A percentile compares a stretch with the other conserved stretches of the same genome.
Conservation (phyloP, 2,113 vertebrate species). For the Thomomys bottae region DNA sequence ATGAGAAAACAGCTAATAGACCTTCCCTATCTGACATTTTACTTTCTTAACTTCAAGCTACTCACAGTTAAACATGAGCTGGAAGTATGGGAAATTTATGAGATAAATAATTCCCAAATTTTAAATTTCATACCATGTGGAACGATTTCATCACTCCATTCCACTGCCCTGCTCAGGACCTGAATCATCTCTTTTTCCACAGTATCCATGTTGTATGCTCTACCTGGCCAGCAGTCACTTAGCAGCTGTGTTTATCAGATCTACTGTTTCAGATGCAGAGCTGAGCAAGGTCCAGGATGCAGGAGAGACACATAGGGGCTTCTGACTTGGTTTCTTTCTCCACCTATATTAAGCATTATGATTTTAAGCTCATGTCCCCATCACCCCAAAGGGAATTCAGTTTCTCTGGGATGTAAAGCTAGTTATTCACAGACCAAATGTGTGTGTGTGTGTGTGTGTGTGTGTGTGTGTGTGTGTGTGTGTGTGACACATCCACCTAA, state of each 20-base stretch:
- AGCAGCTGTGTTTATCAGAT: not conserved
- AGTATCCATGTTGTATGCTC: not conserved
- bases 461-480: not conserved
- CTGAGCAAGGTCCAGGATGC: fast-evolving
- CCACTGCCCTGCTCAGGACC: too few species aligned
- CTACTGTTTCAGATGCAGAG: not conserved
- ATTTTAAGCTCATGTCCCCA: not conserved
- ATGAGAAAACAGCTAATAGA: not conserved
- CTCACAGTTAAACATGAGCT: not conserved
- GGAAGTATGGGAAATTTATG: not conserved
- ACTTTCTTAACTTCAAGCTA: not conserved
- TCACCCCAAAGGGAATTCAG: not conserved
- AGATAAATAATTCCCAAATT: not conserved
- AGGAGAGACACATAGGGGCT: not conserved
- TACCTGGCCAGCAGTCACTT: not conserved
- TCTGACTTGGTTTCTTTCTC: not conserved
- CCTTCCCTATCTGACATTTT: not conserved
- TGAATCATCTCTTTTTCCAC: not conserved
- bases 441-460: not conserved
- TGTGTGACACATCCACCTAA: not conserved
- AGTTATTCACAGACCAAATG: not conserved
- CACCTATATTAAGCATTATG: not conserved
- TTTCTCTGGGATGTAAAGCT: not conserved
- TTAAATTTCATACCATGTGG: not conserved
- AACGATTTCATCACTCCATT: not conserved